Evolutionary conservation across 2,797 vertebrate species (phyloP), one percentile per base, ranked within the genome.

Genomic region (Eremophila alpestris): DNA sequence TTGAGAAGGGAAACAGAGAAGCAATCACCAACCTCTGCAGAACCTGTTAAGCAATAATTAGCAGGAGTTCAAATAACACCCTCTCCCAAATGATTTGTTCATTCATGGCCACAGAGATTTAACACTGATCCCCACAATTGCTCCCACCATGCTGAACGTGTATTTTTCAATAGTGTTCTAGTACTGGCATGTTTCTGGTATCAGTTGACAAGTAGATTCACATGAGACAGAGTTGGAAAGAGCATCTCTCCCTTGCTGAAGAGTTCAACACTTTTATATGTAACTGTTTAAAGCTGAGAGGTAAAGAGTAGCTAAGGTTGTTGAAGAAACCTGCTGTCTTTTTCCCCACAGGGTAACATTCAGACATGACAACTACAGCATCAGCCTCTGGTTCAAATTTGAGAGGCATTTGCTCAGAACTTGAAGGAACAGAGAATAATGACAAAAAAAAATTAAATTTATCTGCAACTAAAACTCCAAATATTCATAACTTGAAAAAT

Each of bases 221-320:
- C 2, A 5, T 32, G 59, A 87, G 79, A 83, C n/a, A 62, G 41
- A 68, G 59, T 7, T 62, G 54, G 62, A 74, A 89, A 63, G 26
- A 80, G 16, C 64, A 74, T 65, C 79, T 71, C 75, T 88, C 43
- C 46, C 54, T 54, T 71, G 58, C 27, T 78, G 69, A 88, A 68
- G 78, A 73, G 51, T 83, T 69, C 65, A 86, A 8, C 16, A 8
- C 32, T 94, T 90, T 59, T 24, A 52, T 52, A 45, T 34, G 7
- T 30, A 92, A 54, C 48, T 58, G 51, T 81, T 94, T 79, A 86
- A 93, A 94, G 62, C 93, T 73, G 80, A 89, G 92, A 94, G 59
- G 63, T 62, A 94, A 94, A 94, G 76, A 64, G 51, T 62, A 90
- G 65, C 51, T 90, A 30, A 65, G 74, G n/a, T 90, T 90, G 22